Evolutionary conservation across 2,797 vertebrate species (phyloP).

Genomic region (Brotula barbata): DNA sequence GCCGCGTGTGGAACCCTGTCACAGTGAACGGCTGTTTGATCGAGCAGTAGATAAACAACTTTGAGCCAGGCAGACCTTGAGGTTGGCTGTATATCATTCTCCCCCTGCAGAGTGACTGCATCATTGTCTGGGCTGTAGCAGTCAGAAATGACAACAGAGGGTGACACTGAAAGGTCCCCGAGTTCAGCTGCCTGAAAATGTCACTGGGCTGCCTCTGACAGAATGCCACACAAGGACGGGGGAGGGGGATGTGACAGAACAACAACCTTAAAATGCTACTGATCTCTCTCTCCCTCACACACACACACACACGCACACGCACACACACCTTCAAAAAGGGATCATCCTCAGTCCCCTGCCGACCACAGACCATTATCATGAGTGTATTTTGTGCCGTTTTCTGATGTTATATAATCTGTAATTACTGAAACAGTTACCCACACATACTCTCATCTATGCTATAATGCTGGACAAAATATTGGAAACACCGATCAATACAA

Average conservation of each 20-base stretch:
- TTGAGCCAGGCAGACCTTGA: constrained; percentile 60
- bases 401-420: not conserved
- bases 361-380: not conserved
- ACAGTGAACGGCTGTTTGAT: constrained; percentile 48
- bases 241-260: constrained; percentile 46
- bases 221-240: constrained; percentile 45
- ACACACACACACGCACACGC: not conserved
- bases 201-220: constrained; percentile 63
- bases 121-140: constrained; percentile 69
- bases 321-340: constrained; percentile 9
- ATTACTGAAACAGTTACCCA: not conserved
- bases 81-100: constrained; percentile 60
- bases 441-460: too few relatives aligned
- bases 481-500: too few relatives aligned
- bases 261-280: constrained; percentile 49
- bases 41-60: constrained; percentile 54
- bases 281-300: constrained; percentile 25
- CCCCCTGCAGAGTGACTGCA: constrained; percentile 58
- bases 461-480: too few relatives aligned
- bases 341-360: constrained; percentile 1
- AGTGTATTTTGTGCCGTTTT: not conserved
- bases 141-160: constrained; percentile 75
- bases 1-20: constrained; percentile 11
- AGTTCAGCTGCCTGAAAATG: constrained; percentile 74
- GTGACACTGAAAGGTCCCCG: constrained; percentile 69